Evolutionary conservation across 1,140 invertebrate genomes (phyloP), one percentile per base, ranked within the genome.

Genomic region (Drosophila pachea): DNA sequence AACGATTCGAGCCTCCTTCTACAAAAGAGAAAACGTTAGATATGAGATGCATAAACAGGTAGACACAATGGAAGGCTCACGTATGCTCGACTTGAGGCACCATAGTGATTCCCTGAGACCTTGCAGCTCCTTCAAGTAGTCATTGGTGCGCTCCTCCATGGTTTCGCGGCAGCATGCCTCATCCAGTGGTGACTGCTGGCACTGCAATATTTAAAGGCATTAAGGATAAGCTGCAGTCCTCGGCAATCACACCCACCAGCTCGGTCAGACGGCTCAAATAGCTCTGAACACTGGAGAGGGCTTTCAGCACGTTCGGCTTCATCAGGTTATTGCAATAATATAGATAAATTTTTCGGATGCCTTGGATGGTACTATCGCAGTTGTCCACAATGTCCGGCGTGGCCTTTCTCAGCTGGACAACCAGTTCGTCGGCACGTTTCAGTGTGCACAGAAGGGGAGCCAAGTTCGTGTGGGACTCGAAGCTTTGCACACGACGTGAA

Each of bases 161-260:
- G 72, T 81, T 43, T 89, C 88, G 55, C 84, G 87, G 49, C 87
- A 89, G 31, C 87, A 89, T 2, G 87, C 87, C 55, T 89, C 87
- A 32, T 89, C 87, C 48, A 89, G 48, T 5, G 84, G 84, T 2
- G 74, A 76, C 47, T 84, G 83, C 16, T 65, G 59, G 11, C 76
- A 68, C 87, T 89, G 47, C 0, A 71, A 76, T 92, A 92, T 36
- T 90, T 8, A 16, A 60, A 22, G n/a, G 9, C 9, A 42, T 6
- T 6, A 22, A 35, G 40, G 5, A 1, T n/a, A 0, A 9, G 12
- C 6, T 4, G 32, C 1, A 16, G 32, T 11, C 11, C 43, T 5
- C 6, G 9, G 0, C 8, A 16, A 9, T 7, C 7, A 22, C 43
- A 61, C 62, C 59, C 29, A 88, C 87, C 77, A 88, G 47, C 16